Conservation (phyloP, 2,888 invertebrate genomes). For the Aproaerema taeniolella region DNA sequence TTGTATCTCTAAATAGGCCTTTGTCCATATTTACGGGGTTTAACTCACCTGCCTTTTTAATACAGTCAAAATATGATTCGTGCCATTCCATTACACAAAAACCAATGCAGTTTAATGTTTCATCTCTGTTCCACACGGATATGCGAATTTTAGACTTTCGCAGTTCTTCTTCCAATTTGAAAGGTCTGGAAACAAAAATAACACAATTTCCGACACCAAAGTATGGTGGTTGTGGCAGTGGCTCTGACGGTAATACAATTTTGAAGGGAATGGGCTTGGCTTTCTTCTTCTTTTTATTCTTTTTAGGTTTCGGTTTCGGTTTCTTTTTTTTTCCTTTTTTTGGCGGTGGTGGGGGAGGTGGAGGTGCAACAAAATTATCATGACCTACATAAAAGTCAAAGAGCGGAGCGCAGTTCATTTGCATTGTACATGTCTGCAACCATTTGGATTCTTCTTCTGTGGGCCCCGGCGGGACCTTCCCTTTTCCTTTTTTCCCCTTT, state of each 20-base stretch:
- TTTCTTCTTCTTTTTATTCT: conserved; percentile 46
- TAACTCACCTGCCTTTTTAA: conserved; percentile 45
- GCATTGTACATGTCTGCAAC: conserved; percentile 64
- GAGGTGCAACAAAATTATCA: conserved; percentile 64
- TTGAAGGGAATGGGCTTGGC: conserved; percentile 38
- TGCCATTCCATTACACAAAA: conserved; percentile 60
- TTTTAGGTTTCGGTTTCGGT: conserved; percentile 35
- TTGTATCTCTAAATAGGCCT: conserved; percentile 56
- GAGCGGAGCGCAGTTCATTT: conserved; percentile 61
- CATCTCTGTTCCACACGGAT: conserved; percentile 67
- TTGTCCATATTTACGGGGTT: conserved; percentile 61
- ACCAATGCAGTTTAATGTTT: conserved; percentile 58
- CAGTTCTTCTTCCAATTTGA: conserved; percentile 53
- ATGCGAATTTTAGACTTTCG: conserved; percentile 58
- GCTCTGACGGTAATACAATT: conserved; percentile 57
- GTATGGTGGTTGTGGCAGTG: conserved; percentile 63
- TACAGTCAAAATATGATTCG: conserved; percentile 51
- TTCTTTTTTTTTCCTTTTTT: conserved; percentile 31
- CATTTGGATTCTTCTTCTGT: conserved; percentile 69
- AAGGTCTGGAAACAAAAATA: conserved; percentile 62
- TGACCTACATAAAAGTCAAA: conserved; percentile 69
- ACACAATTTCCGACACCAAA: conserved; percentile 66
- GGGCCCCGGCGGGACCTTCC: conserved; percentile 56
- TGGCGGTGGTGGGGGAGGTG: conserved; percentile 53
- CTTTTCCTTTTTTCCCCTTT: conserved; percentile 39